A percentile compares a stretch with the other conserved stretches of the same genome.
Evolutionary conservation across 2,113 vertebrate genomes (phyloP).

Genomic region (Ranitomeya variabilis): DNA sequence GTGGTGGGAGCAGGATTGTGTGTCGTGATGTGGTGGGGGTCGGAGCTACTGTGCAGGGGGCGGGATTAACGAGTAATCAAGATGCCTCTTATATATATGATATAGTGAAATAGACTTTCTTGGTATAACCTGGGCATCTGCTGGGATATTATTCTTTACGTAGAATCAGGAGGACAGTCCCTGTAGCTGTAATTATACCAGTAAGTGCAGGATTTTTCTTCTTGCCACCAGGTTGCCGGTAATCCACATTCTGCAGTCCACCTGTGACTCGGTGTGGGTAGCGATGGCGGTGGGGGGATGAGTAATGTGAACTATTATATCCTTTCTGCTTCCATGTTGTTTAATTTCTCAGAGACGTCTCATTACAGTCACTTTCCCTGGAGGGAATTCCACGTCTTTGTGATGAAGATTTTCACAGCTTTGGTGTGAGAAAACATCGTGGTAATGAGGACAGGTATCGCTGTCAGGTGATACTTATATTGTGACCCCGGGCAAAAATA

Average conservation of each 20-base stretch:
- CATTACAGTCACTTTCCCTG: slow-evolving; percentile 8
- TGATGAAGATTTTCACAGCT: slow-evolving; percentile 7
- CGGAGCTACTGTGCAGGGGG: no score
- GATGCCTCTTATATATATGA: no score
- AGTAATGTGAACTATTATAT: not conserved
- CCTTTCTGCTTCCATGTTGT: not conserved
- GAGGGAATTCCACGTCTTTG: slow-evolving; percentile 30
- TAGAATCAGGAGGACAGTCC: not conserved
- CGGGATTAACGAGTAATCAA: no score
- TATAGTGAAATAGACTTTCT: no score
- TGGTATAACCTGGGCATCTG: not conserved
- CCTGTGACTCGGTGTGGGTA: not conserved
- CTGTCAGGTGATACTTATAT: not conserved
- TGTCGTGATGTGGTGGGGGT: no score
- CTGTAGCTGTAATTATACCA: not conserved
- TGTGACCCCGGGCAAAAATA: not conserved
- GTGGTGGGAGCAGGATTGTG: no score
- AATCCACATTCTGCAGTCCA: not conserved
- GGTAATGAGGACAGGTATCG: not conserved
- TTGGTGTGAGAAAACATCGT: slow-evolving; percentile 17
- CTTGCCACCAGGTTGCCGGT: no score
- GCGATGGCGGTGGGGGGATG: not conserved
- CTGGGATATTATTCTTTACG: not conserved
- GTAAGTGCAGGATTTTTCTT: no score
- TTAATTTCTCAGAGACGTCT: not conserved